Evolutionary conservation across 2,888 invertebrate genomes (phyloP).

Genomic region (Chironomus tentans): DNA sequence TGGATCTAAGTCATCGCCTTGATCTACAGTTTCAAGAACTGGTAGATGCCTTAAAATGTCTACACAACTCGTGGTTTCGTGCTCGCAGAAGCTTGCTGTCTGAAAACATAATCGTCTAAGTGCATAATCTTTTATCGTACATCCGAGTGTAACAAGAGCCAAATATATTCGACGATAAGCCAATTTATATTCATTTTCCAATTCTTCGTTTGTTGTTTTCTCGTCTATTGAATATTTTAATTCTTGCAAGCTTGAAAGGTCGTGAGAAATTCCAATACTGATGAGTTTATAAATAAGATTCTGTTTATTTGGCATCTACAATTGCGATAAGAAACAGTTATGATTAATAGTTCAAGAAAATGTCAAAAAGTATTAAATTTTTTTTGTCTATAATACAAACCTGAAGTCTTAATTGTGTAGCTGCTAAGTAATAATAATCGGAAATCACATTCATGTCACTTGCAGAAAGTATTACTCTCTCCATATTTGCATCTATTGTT

Average conservation of each 20-base stretch:
- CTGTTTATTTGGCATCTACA: slow-evolving; percentile 9
- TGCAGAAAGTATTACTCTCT: background rate
- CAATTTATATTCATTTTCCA: background rate
- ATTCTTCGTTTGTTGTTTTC: background rate
- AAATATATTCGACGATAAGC: background rate
- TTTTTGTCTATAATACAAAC: background rate
- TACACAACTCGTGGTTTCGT: background rate
- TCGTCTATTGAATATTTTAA: slow-evolving; percentile 3
- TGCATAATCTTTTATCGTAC: background rate
- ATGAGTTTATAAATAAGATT: background rate
- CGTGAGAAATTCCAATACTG: slow-evolving; percentile 24
- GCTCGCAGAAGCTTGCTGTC: slow-evolving; percentile 6
- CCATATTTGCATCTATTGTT: background rate
- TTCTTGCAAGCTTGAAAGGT: slow-evolving; percentile 10
- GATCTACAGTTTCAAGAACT: background rate
- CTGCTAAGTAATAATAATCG: slow-evolving; percentile 19
- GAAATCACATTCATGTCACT: slow-evolving; percentile 2
- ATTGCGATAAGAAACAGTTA: background rate
- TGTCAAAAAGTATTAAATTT: too few species aligned
- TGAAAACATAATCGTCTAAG: slow-evolving; percentile 1
- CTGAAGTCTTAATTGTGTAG: slow-evolving; percentile 6
- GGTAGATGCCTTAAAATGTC: background rate
- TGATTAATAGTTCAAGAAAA: too few species aligned
- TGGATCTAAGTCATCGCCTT: background rate
- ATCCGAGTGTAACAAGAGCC: slow-evolving; percentile 9